Base-by-base conservation (phyloP, 2,888 invertebrate genomes). In the Acanthococcus lagerstroemiae region DNA sequence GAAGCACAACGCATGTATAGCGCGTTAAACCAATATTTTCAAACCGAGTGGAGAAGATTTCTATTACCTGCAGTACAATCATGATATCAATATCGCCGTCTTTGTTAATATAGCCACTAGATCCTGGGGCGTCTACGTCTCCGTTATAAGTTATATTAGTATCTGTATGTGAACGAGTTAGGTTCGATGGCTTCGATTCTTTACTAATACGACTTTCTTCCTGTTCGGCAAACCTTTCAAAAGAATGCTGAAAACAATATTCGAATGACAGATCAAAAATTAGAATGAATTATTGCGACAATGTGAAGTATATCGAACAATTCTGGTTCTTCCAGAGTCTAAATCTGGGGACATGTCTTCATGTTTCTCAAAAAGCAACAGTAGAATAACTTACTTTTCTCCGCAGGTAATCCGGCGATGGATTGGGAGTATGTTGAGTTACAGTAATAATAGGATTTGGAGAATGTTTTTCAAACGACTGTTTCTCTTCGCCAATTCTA, bases 401-500 rank as follows among this genome's bases (percentile, higher is more conserved):
- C 73, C 86, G 84, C 70, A 90, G 80, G 73, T 86, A 90, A 75
- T 93, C 92, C 0, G 92, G 92, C 1, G 92, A 92, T 0, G 92
- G 91, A 4, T 89, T 86, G 0, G 95, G 95, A 0, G 94, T 94
- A 74, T 95, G 95, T 74, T 95, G 94, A 0, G 96, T 96, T 7
- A 96, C 94, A 0, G 95, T 95, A 67, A 96, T 96, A 63, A 95
- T 95, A 0, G 96, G 96, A 77, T 93, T 93, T 65, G 89, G 85
- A 68, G 88, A 86, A 70, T 76, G 63, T 30, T 46, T 56, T 21
- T 67, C 67, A 54, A 25, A 54, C 22, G 15, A 15, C 7, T 21
- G 22, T 19, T 30, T 55, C 12, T 67, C 55, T 48, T 68, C 68
- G 17, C 66, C 66, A 66, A 68, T 68, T n/a, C 68, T 68, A 37